Percentiles rank a stretch among this genome's conserved stretches.
phyloP scores from a whole-genome alignment of 2,113 vertebrate species.

The Takifugu bimaculatus region DNA sequence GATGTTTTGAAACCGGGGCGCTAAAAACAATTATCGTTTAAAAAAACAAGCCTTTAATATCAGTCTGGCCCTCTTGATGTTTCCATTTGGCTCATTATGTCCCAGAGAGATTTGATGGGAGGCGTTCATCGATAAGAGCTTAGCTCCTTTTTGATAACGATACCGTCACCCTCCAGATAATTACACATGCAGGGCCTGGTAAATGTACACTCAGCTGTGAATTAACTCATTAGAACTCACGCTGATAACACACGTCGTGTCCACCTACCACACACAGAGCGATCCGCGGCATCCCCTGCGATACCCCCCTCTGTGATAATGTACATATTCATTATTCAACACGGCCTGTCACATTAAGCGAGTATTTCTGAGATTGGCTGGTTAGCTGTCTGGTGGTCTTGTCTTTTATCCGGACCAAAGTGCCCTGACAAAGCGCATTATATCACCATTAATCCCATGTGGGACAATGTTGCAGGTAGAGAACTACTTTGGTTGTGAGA shows the following conservation, averaged over 20 bases:
- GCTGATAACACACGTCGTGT: constrained; percentile 48
- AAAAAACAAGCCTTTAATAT: not conserved
- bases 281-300: constrained; percentile 29
- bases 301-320: constrained; percentile 54
- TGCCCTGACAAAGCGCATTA: constrained; percentile 29
- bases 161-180: constrained; percentile 10
- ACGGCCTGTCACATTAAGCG: constrained; percentile 51
- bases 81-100: not conserved
- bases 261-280: constrained; percentile 30
- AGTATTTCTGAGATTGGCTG: constrained; percentile 49
- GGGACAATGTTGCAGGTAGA: constrained; percentile 1
- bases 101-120: not conserved
- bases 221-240: constrained; percentile 50
- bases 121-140: too few species aligned
- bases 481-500: constrained; percentile 29
- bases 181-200: constrained; percentile 1
- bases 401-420: constrained; percentile 38
- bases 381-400: constrained; percentile 46
- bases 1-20: not conserved
- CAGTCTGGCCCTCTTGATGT: not conserved
- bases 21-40: constrained; percentile 5
- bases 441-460: constrained; percentile 32
- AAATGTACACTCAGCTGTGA: constrained; percentile 41
- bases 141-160: not conserved
- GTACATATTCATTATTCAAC: constrained; percentile 61